Base-by-base conservation (phyloP, 2,888 invertebrate genomes). In the Cheilosia urbana region DNA sequence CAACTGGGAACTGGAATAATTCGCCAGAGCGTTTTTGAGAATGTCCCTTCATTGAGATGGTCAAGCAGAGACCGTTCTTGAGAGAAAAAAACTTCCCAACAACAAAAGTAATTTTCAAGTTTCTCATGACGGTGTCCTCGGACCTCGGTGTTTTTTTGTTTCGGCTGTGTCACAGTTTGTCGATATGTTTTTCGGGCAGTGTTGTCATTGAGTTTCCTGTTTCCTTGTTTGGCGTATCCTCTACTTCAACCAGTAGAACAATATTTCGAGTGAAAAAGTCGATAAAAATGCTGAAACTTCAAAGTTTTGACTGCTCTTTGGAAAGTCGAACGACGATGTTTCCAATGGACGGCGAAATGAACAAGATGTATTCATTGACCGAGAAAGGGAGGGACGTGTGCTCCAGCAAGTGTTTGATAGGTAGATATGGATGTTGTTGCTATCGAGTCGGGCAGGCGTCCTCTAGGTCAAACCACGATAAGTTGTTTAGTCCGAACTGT, bases 61-160 rank as follows among this genome's bases (percentile, higher is more conserved):
- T 37, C 37, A 37, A 37, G 37, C 37, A 37, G 37, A 37, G 37
- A 37, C 37, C 37, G 37, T 13, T 13, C 11, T 21, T 49, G 37
- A 49, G 37, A 6, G 27, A 58, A 34, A 55, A 57, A 76, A 85
- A 80, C 69, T 81, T 80, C 66, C 65, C 71, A 71, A 71, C 24
- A 76, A 66, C 55, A 85, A 85, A 85, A 85, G 80, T 80, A 81
- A 85, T 85, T 85, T 85, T 81, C 84, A 85, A 85, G 80, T 85
- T 81, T 85, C 76, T 81, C 84, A 63, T 73, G 79, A 83, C 73
- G 83, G 73, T 83, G 75, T 75, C 75, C 80, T 84, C 57, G 75
- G 75, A 69, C 75, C 80, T 84, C 57, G 75, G 34, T 21, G 45
- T 51, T 63, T 13, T 62, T 66, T 40, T 65, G 27, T 17, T 49